Percentiles rank a stretch among this genome's conserved stretches.
Evolutionary conservation across 2,113 vertebrate species (phyloP).

Genomic region (Clarias macrocephalus): DNA sequence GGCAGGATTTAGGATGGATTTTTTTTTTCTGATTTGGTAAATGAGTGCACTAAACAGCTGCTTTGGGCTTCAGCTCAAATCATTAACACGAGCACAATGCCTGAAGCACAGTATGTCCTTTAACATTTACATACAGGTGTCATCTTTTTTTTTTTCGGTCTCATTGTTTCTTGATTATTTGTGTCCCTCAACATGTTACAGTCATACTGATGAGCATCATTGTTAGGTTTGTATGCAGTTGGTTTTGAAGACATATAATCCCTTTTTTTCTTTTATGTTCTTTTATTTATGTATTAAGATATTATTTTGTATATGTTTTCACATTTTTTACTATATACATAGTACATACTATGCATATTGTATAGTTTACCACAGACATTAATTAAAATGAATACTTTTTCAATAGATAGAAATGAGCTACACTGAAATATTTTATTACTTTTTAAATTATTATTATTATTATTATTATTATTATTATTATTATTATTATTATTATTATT

Average conservation of each 20-base stretch:
- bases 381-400: background rate
- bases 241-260: too few relatives aligned
- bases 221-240: background rate
- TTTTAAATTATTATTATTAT: too few relatives aligned
- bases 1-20: conserved; percentile 52
- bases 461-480: too few relatives aligned
- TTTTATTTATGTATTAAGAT: background rate
- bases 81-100: conserved; percentile 77
- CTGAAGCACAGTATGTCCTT: conserved; percentile 80
- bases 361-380: background rate
- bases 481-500: too few relatives aligned
- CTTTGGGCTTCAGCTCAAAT: conserved; percentile 74
- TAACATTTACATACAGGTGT: conserved; percentile 83
- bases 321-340: background rate
- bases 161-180: conserved; percentile 73
- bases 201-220: conserved; percentile 28
- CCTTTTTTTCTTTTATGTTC: background rate
- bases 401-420: background rate
- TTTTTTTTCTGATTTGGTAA: conserved; percentile 44
- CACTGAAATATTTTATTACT: background rate
- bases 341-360: background rate
- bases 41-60: conserved; percentile 57
- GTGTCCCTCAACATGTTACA: conserved; percentile 57
- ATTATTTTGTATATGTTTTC: background rate
- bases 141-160: conserved; percentile 84